phyloP scores from a whole-genome alignment of 1,140 invertebrate species.

The Linepithema humile region DNA sequence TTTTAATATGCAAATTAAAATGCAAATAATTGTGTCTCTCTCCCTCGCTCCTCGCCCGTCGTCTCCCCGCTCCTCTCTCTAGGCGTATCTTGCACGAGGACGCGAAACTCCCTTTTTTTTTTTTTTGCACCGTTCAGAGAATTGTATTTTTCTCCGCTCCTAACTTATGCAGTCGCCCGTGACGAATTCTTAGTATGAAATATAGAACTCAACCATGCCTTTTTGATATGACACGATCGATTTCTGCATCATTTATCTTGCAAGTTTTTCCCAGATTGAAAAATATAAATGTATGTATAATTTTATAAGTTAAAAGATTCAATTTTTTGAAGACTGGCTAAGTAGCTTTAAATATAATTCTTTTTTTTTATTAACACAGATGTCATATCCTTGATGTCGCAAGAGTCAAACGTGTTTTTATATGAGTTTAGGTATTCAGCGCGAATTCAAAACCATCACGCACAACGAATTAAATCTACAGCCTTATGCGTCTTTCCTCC shows the following conservation, averaged over 20 bases:
- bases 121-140: background rate
- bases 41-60: background rate
- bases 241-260: background rate
- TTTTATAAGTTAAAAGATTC: no score
- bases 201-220: background rate
- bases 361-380: background rate
- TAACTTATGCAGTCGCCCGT: background rate
- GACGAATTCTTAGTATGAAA: background rate
- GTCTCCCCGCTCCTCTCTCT: conserved; percentile 14
- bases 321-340: background rate
- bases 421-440: background rate
- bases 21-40: conserved; percentile 76
- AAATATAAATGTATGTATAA: no score
- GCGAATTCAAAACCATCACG: background rate
- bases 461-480: conserved; percentile 27
- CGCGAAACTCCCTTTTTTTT: background rate
- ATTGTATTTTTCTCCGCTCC: background rate
- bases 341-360: background rate
- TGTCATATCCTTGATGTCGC: background rate
- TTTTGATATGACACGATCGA: background rate
- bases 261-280: no score
- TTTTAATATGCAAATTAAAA: conserved; percentile 84
- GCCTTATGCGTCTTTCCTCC: background rate
- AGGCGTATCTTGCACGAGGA: conserved; percentile 6
- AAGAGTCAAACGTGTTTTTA: no score